Evolutionary conservation across 2,797 vertebrate genomes (phyloP).

Genomic region (Pelodytes ibericus): DNA sequence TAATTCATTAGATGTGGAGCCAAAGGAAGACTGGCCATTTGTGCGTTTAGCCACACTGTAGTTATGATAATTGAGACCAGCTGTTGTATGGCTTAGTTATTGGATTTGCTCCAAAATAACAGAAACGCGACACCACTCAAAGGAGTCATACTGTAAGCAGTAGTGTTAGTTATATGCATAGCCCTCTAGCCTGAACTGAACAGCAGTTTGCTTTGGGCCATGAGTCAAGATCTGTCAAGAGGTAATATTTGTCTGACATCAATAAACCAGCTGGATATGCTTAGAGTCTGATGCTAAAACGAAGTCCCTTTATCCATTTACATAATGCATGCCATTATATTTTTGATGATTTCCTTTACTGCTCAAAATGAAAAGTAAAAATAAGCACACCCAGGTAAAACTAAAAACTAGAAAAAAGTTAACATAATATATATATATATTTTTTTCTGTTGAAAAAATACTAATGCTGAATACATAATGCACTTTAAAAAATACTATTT

Average conservation of each 20-base stretch:
- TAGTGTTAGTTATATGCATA: conserved; percentile 33
- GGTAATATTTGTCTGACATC: conserved; percentile 54
- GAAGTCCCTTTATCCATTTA: background rate
- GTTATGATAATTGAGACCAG: conserved; percentile 83
- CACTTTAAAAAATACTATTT: no score
- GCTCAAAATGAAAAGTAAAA: background rate
- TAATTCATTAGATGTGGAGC: conserved; percentile 70
- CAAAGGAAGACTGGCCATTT: conserved; percentile 69
- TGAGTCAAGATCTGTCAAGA: conserved; percentile 59
- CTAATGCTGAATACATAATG: no score
- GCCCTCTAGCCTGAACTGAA: conserved; percentile 56
- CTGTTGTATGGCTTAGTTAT: conserved; percentile 74
- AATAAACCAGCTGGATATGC: conserved; percentile 59
- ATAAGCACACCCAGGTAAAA: no score
- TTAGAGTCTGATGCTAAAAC: background rate
- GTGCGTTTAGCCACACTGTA: conserved; percentile 64
- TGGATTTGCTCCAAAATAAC: conserved; percentile 72
- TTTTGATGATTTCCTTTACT: background rate
- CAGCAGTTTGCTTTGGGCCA: conserved; percentile 60
- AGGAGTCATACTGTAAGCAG: conserved; percentile 57
- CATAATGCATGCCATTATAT: background rate
- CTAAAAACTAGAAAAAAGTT: no score
- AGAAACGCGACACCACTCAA: conserved; percentile 67
- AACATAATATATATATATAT: no score
- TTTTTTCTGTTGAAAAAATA: no score